These are phyloP conservation scores for Chelidonichthys spinosus DNA, from an alignment of 2,797 vertebrate genomes.

Conservation along the genomic window DNA sequence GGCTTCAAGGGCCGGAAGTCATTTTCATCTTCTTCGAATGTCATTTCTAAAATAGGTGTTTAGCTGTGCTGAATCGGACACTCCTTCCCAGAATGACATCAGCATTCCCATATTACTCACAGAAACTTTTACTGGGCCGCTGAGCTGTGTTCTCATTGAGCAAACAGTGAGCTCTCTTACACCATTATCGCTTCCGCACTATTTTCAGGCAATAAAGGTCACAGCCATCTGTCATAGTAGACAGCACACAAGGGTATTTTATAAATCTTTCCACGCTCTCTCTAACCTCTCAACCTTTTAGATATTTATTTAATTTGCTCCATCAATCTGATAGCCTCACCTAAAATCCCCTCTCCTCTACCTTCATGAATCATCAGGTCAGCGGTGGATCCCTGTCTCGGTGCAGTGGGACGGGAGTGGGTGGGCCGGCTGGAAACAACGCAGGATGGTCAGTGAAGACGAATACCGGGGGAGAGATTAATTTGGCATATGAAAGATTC, in stretches of 20 bases:
- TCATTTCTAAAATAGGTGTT: conserved; percentile 39
- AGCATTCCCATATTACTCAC: conserved; percentile 49
- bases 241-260: conserved; percentile 16
- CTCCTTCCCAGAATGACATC: conserved; percentile 54
- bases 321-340: conserved; percentile 40
- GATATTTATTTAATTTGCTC: conserved; percentile 33
- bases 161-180: conserved; percentile 14
- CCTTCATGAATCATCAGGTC: conserved; percentile 47
- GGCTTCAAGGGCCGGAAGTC: conserved; percentile 22
- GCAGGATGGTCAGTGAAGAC: conserved; percentile 78
- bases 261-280: conserved; percentile 1
- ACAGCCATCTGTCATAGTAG: neutral
- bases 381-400: conserved; percentile 55
- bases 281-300: conserved; percentile 21
- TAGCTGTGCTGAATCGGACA: conserved; percentile 45
- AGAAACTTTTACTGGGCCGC: conserved; percentile 32
- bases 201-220: neutral
- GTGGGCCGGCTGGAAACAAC: conserved; percentile 57
- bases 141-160: conserved; percentile 30
- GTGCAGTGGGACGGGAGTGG: conserved; percentile 49
- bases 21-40: conserved; percentile 42
- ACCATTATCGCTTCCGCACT: conserved; percentile 6
- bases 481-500: conserved; percentile 86
- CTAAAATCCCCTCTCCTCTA: conserved; percentile 33
- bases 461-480: conserved; percentile 80